Conservation (phyloP, 2,888 invertebrate genomes). For the Timandra comae region DNA sequence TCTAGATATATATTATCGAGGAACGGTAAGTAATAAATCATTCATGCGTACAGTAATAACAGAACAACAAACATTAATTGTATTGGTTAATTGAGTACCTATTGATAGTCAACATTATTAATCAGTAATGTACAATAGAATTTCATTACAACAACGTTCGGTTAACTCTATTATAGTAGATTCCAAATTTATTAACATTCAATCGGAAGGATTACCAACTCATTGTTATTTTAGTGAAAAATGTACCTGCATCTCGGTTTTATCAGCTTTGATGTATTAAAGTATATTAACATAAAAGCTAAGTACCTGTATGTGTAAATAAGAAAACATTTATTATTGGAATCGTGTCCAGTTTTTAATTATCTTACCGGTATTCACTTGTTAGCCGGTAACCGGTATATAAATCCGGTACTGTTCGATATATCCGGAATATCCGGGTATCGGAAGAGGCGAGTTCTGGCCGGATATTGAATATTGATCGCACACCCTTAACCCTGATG, state of each 20-base stretch:
- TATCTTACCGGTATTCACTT: conserved; percentile 18
- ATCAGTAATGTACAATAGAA: conserved; percentile 11
- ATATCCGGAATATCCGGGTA: conserved; percentile 55
- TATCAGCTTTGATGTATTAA: no score
- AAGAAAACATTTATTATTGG: no score
- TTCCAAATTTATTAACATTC: background rate
- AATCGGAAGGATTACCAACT: no score
- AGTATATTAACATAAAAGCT: no score
- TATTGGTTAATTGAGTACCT: conserved; percentile 10
- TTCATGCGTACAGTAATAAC: background rate
- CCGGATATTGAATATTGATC: conserved; percentile 77
- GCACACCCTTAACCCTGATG: conserved; percentile 71
- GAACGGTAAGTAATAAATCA: conserved; percentile 2
- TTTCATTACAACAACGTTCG: conserved; percentile 10
- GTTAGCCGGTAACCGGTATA: conserved; percentile 24
- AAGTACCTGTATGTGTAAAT: no score
- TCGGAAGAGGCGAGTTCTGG: conserved; percentile 70
- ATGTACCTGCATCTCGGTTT: no score
- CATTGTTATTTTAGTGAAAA: no score
- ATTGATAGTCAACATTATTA: conserved; percentile 12
- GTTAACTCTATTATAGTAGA: background rate
- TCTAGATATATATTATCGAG: no score
- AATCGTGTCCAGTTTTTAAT: conserved; percentile 14
- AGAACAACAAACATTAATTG: conserved; percentile 7
- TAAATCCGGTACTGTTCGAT: conserved; percentile 51